These are phyloP conservation scores for Panthera uncia DNA, from an alignment of 2,113 vertebrate species.

Conservation along the genomic window DNA sequence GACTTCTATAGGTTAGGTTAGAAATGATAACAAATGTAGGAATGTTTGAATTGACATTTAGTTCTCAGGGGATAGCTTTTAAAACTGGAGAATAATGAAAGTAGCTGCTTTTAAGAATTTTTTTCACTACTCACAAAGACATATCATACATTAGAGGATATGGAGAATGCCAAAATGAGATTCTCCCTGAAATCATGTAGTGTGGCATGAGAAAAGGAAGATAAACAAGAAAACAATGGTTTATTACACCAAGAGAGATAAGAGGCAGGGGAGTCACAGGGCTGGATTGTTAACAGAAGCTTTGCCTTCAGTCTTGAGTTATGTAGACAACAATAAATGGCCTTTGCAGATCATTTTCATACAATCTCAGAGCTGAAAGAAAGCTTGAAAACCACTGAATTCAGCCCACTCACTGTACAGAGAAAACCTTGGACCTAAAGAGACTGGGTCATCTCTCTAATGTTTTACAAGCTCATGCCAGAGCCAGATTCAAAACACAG, in stretches of 20 bases:
- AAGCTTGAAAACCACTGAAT: background rate
- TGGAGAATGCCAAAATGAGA: slow-evolving; percentile 33
- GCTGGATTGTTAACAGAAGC: background rate
- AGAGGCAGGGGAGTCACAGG: background rate
- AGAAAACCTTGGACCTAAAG: background rate
- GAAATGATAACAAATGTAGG: slow-evolving; percentile 60
- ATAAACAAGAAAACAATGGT: slow-evolving; percentile 37
- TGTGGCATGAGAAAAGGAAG: slow-evolving; percentile 5
- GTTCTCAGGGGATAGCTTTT: slow-evolving; percentile 54
- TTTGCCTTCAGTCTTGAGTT: background rate
- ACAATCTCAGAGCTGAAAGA: background rate
- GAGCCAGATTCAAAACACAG: background rate
- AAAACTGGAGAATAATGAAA: slow-evolving; percentile 61
- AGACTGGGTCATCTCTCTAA: background rate
- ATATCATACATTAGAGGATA: slow-evolving; percentile 17
- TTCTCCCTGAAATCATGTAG: slow-evolving; percentile 32
- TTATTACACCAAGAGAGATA: background rate
- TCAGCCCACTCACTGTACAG: background rate
- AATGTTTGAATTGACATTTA: slow-evolving; percentile 64
- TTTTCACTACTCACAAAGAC: slow-evolving; percentile 42
- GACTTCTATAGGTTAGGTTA: slow-evolving; percentile 49
- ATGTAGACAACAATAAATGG: background rate
- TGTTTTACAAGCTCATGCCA: background rate
- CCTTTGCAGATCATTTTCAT: background rate
- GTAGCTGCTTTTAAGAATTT: slow-evolving; percentile 32